These are phyloP conservation scores for Calypte anna DNA, from an alignment of 2,113 vertebrate genomes.

Conservation along the genomic window DNA sequence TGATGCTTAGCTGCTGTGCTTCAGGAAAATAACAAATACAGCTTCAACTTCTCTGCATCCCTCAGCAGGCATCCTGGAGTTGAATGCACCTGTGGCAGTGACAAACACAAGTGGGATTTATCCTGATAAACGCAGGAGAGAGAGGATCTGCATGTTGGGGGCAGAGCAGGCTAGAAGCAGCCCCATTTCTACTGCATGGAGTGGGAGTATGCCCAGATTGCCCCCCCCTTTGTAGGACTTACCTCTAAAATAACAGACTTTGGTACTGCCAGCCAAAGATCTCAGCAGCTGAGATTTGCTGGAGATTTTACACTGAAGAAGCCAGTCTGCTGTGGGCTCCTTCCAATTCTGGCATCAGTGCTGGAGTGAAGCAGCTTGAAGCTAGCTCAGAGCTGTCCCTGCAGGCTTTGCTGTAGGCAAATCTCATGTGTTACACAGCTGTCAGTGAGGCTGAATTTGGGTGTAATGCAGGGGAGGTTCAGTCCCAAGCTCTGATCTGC, in stretches of 20 bases:
- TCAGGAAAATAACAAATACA: not conserved
- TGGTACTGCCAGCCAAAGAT: not conserved
- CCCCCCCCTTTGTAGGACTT: fast-evolving
- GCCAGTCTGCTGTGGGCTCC: not conserved
- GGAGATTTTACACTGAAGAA: not conserved
- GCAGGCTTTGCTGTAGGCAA: not conserved
- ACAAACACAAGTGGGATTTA: not conserved
- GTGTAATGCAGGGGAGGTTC: not conserved
- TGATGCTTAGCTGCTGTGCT: not conserved
- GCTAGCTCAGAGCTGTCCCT: not conserved
- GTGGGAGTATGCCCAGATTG: fast-evolving
- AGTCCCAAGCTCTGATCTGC: not conserved
- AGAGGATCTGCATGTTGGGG: not conserved
- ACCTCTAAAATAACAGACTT: not conserved
- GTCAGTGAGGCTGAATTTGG: not conserved
- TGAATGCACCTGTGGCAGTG: not conserved
- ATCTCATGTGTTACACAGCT: not conserved
- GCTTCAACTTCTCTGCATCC: not conserved
- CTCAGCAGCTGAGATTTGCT: not conserved
- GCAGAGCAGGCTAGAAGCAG: not conserved
- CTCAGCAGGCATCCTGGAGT: not conserved
- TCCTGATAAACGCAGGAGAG: not conserved
- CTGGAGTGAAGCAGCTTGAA: not conserved
- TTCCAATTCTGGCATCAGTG: not conserved
- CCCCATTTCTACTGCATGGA: not conserved